Conservation (phyloP, 2,888 invertebrate species). For the Drosophila aldrichi region DNA sequence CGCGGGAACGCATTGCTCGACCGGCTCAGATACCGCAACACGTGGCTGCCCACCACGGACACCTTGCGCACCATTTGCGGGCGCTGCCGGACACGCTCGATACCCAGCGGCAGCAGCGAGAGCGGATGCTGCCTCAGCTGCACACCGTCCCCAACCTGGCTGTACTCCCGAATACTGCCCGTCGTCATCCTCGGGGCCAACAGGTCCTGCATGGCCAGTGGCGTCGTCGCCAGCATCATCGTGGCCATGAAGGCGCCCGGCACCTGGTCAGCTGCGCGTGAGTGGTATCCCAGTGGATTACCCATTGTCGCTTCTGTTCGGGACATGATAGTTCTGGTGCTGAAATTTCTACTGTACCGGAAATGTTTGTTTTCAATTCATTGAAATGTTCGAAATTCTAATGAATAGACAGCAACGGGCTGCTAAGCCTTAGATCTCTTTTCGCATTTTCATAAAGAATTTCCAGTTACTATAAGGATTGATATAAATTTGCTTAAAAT, state of each 20-base stretch:
- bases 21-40: constrained; percentile 37
- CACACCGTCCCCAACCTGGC: constrained; percentile 39
- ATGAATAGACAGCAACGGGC: background rate
- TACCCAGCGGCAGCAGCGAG: constrained; percentile 14
- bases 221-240: constrained; percentile 13
- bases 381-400: constrained; percentile 1
- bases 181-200: background rate
- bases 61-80: constrained; percentile 44
- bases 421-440: background rate
- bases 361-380: constrained; percentile 14
- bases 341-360: constrained; percentile 13
- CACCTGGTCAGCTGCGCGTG: background rate
- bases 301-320: constrained; percentile 18
- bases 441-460: background rate
- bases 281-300: background rate
- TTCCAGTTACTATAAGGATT: too few relatives aligned
- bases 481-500: too few relatives aligned
- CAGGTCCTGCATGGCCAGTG: background rate
- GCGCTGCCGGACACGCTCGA: constrained; percentile 17
- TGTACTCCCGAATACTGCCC: constrained; percentile 27
- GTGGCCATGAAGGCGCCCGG: constrained; percentile 12
- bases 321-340: constrained; percentile 6
- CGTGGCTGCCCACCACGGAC: constrained; percentile 45
- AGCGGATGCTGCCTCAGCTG: constrained; percentile 10
- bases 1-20: constrained; percentile 20